phyloP scores from a whole-genome alignment of 2,797 vertebrate species.

The Choloepus didactylus region DNA sequence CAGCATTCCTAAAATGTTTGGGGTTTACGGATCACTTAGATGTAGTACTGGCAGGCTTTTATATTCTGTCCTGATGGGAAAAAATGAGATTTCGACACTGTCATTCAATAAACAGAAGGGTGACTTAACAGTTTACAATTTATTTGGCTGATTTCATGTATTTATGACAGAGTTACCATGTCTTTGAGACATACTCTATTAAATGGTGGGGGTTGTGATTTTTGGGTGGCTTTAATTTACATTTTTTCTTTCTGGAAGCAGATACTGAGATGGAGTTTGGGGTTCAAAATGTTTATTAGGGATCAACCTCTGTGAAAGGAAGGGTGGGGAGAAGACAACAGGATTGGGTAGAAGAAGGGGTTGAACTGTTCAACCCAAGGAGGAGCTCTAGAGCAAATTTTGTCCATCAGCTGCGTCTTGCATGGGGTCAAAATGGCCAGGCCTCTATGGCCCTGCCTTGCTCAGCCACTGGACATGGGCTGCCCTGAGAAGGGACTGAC shows the following conservation, averaged over 20 bases:
- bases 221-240: constrained; percentile 26
- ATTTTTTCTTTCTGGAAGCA: neutral
- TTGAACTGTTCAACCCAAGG: neutral
- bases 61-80: constrained; percentile 59
- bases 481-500: neutral
- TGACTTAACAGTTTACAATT: constrained; percentile 72
- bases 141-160: constrained; percentile 64
- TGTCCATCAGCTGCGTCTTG: neutral
- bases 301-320: neutral
- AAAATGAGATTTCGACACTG: constrained; percentile 61
- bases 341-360: neutral
- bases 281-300: neutral
- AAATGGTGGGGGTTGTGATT: neutral
- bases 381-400: neutral
- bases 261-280: neutral
- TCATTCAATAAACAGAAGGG: constrained; percentile 68
- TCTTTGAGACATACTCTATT: neutral
- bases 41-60: constrained; percentile 30
- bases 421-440: neutral
- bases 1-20: constrained; percentile 52
- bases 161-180: constrained; percentile 15
- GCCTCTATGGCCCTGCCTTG: neutral
- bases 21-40: neutral
- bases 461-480: neutral
- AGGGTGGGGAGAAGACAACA: neutral